These are phyloP conservation scores for Scomber scombrus DNA, from an alignment of 2,113 vertebrate species.

Conservation along the genomic window DNA sequence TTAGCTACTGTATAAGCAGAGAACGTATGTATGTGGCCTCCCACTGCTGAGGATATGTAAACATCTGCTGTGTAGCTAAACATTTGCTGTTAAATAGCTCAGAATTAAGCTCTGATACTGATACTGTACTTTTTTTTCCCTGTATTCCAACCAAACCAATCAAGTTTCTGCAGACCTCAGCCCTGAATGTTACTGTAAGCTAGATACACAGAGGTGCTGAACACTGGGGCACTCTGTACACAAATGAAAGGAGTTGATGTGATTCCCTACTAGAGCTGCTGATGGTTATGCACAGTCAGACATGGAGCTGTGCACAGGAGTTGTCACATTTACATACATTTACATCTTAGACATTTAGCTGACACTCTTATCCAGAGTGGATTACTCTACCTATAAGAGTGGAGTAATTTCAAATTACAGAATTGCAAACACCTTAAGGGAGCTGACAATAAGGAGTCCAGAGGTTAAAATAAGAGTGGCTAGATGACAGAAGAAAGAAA, in stretches of 20 bases:
- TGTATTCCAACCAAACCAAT: constrained; percentile 27
- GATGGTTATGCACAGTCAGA: constrained; percentile 34
- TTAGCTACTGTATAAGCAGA: constrained; percentile 28
- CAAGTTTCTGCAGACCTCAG: not conserved
- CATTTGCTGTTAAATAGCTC: constrained; percentile 56
- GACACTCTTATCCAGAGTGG: constrained; percentile 43
- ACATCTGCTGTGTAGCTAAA: constrained; percentile 51
- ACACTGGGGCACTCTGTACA: not conserved
- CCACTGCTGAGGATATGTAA: constrained; percentile 27
- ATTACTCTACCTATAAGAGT: constrained; percentile 7
- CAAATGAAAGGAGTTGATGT: constrained; percentile 14
- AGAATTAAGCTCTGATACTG: constrained; percentile 27
- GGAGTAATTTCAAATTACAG: constrained; percentile 8
- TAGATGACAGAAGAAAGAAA: not conserved
- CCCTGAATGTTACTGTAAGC: not conserved
- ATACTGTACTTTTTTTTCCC: constrained; percentile 22
- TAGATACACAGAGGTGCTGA: not conserved
- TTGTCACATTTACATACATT: constrained; percentile 59
- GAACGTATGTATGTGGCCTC: constrained; percentile 10
- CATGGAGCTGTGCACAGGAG: constrained; percentile 20
- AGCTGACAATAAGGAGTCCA: constrained; percentile 2
- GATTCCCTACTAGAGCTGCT: constrained; percentile 11
- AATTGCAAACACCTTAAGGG: constrained; percentile 37
- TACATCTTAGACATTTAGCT: constrained; percentile 50
- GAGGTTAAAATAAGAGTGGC: constrained; percentile 14